Base-by-base conservation (phyloP, 2,888 invertebrate species). In the Baccha elongata region DNA sequence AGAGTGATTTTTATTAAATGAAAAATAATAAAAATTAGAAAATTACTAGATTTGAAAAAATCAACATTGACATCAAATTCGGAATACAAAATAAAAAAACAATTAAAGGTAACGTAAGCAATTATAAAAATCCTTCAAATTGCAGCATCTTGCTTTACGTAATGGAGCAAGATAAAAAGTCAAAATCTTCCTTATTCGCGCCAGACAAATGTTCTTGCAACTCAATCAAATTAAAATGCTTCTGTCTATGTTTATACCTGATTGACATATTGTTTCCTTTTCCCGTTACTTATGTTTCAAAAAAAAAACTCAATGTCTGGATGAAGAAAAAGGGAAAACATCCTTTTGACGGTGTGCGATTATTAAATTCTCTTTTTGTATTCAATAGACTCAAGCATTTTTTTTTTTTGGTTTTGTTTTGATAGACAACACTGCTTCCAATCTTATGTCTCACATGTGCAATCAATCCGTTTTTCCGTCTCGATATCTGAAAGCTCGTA, bases 351-450 rank as follows among this genome's bases (percentile, higher is more conserved):
- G 37, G 13, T 40, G 13, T 40, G 44, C 44, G 44, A 46, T 64
- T 50, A 62, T 60, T 62, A 68, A 75, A 75, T 75, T 75, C 60
- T 75, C 60, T 60, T 68, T 62, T 21, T 32, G 42, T 60, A 67
- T 52, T 74, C 40, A 26, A 26, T 42, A 13, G 5, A 35, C 35
- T 35, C 3, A 11, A 8, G 10, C 3, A 32, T 29, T 42, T 40
- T 53, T 60, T 46, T 52, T 32, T 4, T 32, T 32, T 32, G 29
- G 10, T n/a, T n/a, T n/a, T n/a, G n/a, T n/a, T n/a, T n/a, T n/a
- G 21, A 29, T 52, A 74, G 58, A 67, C 58, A 23, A 48, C 50
- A 10, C 37, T 13, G 23, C 13, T 32, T 8, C 29, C 50, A 37
- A n/a, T 29, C 26, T 35, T n/a, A n/a, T 8, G 13, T 40, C 37